Conservation (phyloP, 1,140 invertebrate genomes). For the Drosophila dunni region DNA sequence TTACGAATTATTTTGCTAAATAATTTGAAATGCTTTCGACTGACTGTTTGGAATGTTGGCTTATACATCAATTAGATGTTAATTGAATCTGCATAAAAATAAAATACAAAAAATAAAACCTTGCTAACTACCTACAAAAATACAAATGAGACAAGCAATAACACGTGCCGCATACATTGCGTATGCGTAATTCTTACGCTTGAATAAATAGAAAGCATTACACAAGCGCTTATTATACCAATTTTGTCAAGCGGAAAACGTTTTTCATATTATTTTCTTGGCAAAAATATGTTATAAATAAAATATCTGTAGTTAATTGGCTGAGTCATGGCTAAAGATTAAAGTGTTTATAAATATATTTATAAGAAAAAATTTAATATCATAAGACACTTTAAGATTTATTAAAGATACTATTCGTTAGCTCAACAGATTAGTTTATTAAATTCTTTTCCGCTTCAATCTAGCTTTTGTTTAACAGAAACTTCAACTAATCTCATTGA, state of each 20-base stretch:
- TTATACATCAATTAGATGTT: constrained; percentile 52
- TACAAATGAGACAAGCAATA: neutral
- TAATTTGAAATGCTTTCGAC: constrained; percentile 32
- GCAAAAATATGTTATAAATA: neutral
- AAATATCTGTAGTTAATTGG: neutral
- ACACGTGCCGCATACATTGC: constrained; percentile 20
- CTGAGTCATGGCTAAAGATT: neutral
- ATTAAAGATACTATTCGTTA: too few relatives aligned
- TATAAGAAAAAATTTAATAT: too few relatives aligned
- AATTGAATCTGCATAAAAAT: constrained; percentile 52
- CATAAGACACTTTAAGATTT: too few relatives aligned
- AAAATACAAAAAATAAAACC: neutral
- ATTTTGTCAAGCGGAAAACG: constrained; percentile 6
- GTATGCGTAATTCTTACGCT: constrained; percentile 47
- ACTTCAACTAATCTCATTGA: constrained; percentile 1
- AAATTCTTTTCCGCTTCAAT: neutral
- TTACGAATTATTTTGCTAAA: constrained; percentile 49
- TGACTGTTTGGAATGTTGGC: constrained; percentile 15
- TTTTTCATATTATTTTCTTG: neutral
- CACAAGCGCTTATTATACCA: neutral
- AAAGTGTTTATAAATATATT: too few relatives aligned
- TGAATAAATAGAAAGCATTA: constrained; percentile 16
- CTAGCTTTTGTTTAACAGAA: neutral
- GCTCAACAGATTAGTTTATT: neutral
- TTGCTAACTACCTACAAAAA: neutral